Evolutionary conservation across 1,140 invertebrate genomes (phyloP), one percentile per base, ranked within the genome.

Genomic region (Zaprionus nigranus): DNA sequence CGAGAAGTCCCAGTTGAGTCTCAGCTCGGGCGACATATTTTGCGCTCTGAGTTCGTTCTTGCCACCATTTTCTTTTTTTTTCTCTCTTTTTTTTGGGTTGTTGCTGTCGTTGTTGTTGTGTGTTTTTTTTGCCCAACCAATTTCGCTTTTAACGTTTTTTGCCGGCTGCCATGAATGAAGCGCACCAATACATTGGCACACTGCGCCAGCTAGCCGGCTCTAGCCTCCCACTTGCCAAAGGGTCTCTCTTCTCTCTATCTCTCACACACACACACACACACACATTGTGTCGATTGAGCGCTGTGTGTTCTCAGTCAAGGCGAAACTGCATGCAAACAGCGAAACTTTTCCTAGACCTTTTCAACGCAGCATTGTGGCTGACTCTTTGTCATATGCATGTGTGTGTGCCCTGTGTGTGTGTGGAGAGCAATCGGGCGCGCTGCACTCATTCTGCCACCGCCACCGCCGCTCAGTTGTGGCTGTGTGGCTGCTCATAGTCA

Each of bases 121-220:
- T 12, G 64, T 58, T 49, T 62, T 85, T 85, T 81, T 86, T 64
- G 73, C 66, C 66, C 87, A 74, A 81, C 75, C 85, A 90, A 90
- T 90, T 90, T 90, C 85, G 85, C 85, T 90, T 90, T 90, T 85
- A 90, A 90, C 81, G 75, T 79, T 88, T 85, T 86, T 88, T 81
- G 86, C 84, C 85, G 81, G 85, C 85, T 85, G 70, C 79, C 81
- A 90, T 90, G 85, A 90, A 90, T 90, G 85, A 90, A 90, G 85
- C 77, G 56, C 72, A 81, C 81, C 30, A 53, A 81, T 60, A 85
- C 81, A 36, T 22, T 6, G n/a, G 58, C 34, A 68, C 20, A 49
- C 30, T 36, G 36, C 36, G 51, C 57, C 28, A 30, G 28, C 28
- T 69, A 81, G 84, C 84, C 81, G 84, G 80, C 82, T 66, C 54